Evolutionary conservation across 2,888 invertebrate species (phyloP).

Genomic region (Metopia argyrocephala): DNA sequence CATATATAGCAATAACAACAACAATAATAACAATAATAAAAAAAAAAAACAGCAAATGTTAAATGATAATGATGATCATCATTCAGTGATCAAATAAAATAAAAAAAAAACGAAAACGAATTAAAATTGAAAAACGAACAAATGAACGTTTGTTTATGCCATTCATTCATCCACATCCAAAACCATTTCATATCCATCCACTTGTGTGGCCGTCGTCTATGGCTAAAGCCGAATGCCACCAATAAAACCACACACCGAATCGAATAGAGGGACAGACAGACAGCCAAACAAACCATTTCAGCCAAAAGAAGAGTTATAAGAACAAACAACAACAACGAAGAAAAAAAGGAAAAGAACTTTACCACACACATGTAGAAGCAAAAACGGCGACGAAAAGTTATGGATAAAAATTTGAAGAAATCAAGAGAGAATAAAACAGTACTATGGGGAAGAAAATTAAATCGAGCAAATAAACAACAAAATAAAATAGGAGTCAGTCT

Average conservation of each 20-base stretch:
- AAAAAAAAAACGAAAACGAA: slow-evolving; percentile 21
- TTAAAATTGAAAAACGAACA: slow-evolving; percentile 40
- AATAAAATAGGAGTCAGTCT: slow-evolving; percentile 11
- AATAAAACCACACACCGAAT: slow-evolving; percentile 35
- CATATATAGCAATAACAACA: slow-evolving; percentile 36
- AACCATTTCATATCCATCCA: slow-evolving; percentile 38
- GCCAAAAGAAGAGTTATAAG: neutral
- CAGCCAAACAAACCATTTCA: neutral
- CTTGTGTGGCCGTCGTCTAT: slow-evolving; percentile 55
- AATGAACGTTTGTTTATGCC: slow-evolving; percentile 2
- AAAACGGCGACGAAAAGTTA: slow-evolving; percentile 28
- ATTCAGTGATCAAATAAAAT: slow-evolving; percentile 45
- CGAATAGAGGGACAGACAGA: neutral
- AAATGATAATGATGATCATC: slow-evolving; percentile 50
- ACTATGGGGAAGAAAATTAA: slow-evolving; percentile 38
- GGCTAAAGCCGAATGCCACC: slow-evolving; percentile 55
- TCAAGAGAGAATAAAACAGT: slow-evolving; percentile 29
- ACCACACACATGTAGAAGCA: neutral
- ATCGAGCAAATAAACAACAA: slow-evolving; percentile 56
- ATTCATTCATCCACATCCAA: neutral
- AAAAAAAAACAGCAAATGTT: slow-evolving; percentile 40
- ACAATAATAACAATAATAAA: slow-evolving; percentile 14
- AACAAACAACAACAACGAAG: slow-evolving; percentile 16
- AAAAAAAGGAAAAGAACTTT: slow-evolving; percentile 1
- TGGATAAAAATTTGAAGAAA: slow-evolving; percentile 36